These are phyloP conservation scores for Ophion slaviceki DNA, from an alignment of 2,888 invertebrate genomes.

Conservation along the genomic window DNA sequence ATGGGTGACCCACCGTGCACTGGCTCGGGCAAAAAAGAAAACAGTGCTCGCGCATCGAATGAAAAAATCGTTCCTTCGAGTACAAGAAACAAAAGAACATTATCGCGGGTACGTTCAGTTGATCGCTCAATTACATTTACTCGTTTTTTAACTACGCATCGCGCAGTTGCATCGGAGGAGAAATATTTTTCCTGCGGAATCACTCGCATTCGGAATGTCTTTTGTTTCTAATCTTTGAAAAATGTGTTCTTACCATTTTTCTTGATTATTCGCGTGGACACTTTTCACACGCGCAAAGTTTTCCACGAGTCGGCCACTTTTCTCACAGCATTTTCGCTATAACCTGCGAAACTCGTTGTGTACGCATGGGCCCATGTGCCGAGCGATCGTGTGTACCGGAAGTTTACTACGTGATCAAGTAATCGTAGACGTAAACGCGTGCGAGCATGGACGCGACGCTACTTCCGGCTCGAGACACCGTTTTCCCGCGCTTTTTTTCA, in stretches of 20 bases:
- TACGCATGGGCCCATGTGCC: constrained; percentile 63
- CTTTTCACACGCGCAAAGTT: constrained; percentile 2
- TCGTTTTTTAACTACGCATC: background rate
- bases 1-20: background rate
- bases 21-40: background rate
- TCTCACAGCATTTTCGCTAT: constrained; percentile 30
- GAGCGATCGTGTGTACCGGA: constrained; percentile 55
- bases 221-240: background rate
- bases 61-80: background rate
- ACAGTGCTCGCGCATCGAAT: background rate
- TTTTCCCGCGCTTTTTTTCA: constrained; percentile 5
- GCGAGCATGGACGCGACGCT: background rate
- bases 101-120: background rate
- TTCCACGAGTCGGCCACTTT: constrained; percentile 17
- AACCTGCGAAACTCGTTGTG: constrained; percentile 53
- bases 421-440: background rate
- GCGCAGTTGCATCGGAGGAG: background rate
- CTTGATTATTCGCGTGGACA: constrained; percentile 8
- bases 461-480: background rate
- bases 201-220: background rate
- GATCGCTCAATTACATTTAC: background rate
- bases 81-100: background rate
- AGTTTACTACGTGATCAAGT: constrained; percentile 53
- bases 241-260: constrained; percentile 57
- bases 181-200: background rate